Percentiles rank a stretch among this genome's conserved stretches.
Evolutionary conservation across 2,797 vertebrate genomes (phyloP).

Genomic region (Gymnothorax javanicus): DNA sequence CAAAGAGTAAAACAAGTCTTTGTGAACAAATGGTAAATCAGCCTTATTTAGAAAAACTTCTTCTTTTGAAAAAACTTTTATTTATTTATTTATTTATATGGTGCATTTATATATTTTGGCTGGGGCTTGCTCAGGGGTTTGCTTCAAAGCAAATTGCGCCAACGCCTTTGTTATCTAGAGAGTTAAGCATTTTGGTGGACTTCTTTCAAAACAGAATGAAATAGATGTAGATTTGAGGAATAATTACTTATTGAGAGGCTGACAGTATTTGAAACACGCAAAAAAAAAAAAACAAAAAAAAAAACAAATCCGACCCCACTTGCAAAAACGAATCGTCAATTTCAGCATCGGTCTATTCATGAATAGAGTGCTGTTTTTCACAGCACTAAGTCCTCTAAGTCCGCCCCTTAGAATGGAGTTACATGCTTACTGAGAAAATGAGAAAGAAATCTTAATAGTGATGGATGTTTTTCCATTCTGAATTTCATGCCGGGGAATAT

Average conservation of each 20-base stretch:
- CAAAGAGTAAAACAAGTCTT: not conserved
- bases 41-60: not conserved
- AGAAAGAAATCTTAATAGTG: conserved; percentile 2
- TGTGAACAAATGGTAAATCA: not conserved
- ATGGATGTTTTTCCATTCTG: not conserved
- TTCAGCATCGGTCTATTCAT: not conserved
- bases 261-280: not conserved
- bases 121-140: not conserved
- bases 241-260: not conserved
- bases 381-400: not conserved
- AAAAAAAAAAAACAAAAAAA: not conserved
- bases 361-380: not conserved
- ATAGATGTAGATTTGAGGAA: not conserved
- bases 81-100: not conserved
- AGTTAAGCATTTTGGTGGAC: not conserved
- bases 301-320: not conserved
- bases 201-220: not conserved
- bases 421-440: not conserved
- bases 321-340: not conserved
- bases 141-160: not conserved
- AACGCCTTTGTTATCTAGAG: not conserved
- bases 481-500: not conserved
- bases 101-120: not conserved
- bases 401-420: not conserved
- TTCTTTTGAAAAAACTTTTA: not conserved